Percentiles rank a stretch among this genome's conserved stretches.
Conservation (phyloP, 2,888 invertebrate species). For the Nebria brevicollis region DNA sequence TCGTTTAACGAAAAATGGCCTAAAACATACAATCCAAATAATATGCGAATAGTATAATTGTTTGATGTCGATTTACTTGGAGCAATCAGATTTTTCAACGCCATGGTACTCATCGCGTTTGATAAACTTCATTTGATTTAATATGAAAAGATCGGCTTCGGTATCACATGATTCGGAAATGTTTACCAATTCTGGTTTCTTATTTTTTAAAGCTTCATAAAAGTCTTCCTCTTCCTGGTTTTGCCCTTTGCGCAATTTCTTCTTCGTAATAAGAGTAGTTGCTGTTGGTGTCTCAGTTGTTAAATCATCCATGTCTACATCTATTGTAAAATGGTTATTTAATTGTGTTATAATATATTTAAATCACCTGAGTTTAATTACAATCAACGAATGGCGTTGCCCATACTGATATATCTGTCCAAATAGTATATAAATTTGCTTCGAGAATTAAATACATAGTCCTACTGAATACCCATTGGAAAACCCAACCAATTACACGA, state of each 20-base stretch:
- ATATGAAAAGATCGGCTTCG: slow-evolving; percentile 74
- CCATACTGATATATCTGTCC: slow-evolving; percentile 51
- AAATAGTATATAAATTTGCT: slow-evolving; percentile 55
- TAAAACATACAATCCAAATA: slow-evolving; percentile 52
- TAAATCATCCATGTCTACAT: slow-evolving; percentile 26
- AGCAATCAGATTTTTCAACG: slow-evolving; percentile 61
- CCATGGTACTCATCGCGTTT: slow-evolving; percentile 59
- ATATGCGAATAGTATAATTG: background rate
- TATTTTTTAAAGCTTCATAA: slow-evolving; percentile 55
- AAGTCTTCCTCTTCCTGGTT: slow-evolving; percentile 62
- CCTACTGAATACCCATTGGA: slow-evolving; percentile 63
- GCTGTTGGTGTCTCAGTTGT: slow-evolving; percentile 25
- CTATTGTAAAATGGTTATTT: background rate
- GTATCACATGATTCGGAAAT: slow-evolving; percentile 76
- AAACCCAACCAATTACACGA: slow-evolving; percentile 56
- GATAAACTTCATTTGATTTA: slow-evolving; percentile 70
- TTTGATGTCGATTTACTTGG: slow-evolving; percentile 49
- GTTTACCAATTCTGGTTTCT: slow-evolving; percentile 54
- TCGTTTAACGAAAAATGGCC: slow-evolving; percentile 76
- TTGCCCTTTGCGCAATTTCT: slow-evolving; percentile 55
- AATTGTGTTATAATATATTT: no score
- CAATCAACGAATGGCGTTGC: slow-evolving; percentile 44
- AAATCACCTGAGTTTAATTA: background rate
- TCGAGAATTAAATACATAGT: slow-evolving; percentile 59
- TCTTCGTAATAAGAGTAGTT: slow-evolving; percentile 56